phyloP scores from a whole-genome alignment of 2,888 invertebrate genomes.

The Synergus gifuensis region DNA sequence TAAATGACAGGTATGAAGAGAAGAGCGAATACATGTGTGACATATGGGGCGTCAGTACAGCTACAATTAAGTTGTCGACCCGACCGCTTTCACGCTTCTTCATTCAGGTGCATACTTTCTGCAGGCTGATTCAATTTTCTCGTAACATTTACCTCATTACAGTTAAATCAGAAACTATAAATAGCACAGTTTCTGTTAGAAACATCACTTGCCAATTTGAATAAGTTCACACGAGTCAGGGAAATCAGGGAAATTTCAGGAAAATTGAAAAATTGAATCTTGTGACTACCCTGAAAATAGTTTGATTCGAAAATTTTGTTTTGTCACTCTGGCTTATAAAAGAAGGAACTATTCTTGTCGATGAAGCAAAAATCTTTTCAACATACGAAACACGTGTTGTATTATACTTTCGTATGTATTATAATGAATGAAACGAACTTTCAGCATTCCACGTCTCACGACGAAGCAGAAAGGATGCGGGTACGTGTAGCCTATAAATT shows the following conservation, averaged over 20 bases:
- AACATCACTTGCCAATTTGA: background rate
- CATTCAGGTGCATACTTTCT: conserved; percentile 17
- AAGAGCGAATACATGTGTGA: conserved; percentile 67
- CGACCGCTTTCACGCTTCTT: conserved; percentile 40
- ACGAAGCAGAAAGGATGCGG: conserved; percentile 11
- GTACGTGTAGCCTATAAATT: conserved; percentile 55
- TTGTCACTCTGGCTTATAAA: background rate
- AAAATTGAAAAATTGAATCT: too few relatives aligned
- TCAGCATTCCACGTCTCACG: conserved; percentile 33
- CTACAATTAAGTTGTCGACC: conserved; percentile 67
- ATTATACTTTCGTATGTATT: background rate
- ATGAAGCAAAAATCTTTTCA: background rate
- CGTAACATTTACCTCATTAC: conserved; percentile 27
- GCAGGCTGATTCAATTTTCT: conserved; percentile 22
- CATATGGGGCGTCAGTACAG: conserved; percentile 35
- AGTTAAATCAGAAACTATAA: background rate
- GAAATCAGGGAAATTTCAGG: background rate
- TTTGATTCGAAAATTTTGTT: background rate
- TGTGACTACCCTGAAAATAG: too few relatives aligned
- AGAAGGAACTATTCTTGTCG: background rate
- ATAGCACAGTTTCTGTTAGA: background rate
- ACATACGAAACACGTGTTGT: conserved; percentile 1
- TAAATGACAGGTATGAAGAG: conserved; percentile 61
- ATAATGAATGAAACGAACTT: conserved; percentile 7
- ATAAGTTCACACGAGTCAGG: background rate